These are phyloP conservation scores for Plutella xylostella DNA, from an alignment of 2,888 invertebrate genomes.

Conservation along the genomic window DNA sequence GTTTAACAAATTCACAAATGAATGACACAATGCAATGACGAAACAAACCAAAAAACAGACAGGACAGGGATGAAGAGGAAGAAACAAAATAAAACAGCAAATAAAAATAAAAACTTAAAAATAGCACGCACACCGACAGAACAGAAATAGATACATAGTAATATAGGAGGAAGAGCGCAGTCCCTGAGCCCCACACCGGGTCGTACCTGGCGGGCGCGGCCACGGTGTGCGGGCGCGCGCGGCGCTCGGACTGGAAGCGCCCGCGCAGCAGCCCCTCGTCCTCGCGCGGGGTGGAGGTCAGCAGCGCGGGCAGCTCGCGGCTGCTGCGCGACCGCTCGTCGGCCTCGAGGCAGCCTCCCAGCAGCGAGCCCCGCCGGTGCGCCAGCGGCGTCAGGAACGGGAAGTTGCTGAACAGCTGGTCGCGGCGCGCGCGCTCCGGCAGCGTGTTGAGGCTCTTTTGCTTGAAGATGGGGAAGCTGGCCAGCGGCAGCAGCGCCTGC, in stretches of 20 bases:
- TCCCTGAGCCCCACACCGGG: too few relatives aligned
- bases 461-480: conserved; percentile 59
- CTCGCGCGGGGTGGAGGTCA: conserved; percentile 32
- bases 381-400: conserved; percentile 72
- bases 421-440: conserved; percentile 44
- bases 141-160: neutral
- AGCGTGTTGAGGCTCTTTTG: conserved; percentile 62
- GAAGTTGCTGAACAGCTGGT: conserved; percentile 66
- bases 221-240: neutral
- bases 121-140: neutral
- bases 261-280: conserved; percentile 17
- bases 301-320: conserved; percentile 28
- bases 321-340: conserved; percentile 46
- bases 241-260: neutral
- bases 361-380: conserved; percentile 57
- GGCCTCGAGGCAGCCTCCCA: conserved; percentile 56
- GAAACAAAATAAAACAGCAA: neutral
- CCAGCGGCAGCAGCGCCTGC: conserved; percentile 44
- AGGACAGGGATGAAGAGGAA: neutral
- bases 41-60: neutral
- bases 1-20: too few relatives aligned
- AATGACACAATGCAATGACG: too few relatives aligned
- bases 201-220: neutral
- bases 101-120: neutral
- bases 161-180: neutral